A percentile compares a stretch with the other conserved stretches of the same genome.
Evolutionary conservation across 2,113 vertebrate species (phyloP).

Genomic region (Gallinago paraguaiae): DNA sequence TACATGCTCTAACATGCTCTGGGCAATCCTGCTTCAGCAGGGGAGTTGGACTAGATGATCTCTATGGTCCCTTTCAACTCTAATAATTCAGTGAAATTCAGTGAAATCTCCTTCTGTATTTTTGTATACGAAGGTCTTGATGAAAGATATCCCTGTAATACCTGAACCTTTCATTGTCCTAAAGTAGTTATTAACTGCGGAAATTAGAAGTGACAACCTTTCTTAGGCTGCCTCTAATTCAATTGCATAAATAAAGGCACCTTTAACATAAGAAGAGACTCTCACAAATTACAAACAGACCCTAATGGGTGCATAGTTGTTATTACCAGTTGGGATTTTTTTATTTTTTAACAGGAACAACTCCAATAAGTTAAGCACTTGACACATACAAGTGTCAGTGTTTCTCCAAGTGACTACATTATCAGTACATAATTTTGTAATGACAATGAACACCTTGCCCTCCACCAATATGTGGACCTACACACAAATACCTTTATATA

Average conservation of each 20-base stretch:
- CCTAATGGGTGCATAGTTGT: neutral
- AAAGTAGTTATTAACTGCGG: neutral
- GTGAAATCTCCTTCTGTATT: neutral
- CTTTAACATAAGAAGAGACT: neutral
- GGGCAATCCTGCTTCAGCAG: no score
- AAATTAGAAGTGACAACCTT: neutral
- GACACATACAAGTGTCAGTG: neutral
- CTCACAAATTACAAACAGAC: neutral
- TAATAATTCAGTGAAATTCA: no score
- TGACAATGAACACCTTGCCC: neutral
- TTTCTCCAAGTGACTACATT: neutral
- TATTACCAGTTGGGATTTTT: neutral
- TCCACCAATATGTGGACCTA: neutral
- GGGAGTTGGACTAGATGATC: no score
- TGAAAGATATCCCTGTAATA: neutral
- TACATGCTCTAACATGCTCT: no score
- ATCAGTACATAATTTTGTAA: neutral
- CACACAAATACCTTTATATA: neutral
- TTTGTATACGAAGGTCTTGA: neutral
- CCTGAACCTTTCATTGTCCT: neutral
- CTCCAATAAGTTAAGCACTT: neutral
- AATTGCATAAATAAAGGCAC: neutral
- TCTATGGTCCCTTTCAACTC: no score
- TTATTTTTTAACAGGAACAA: neutral
- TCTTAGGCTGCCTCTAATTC: neutral